These are phyloP conservation scores for Lycia hirtaria DNA, from an alignment of 2,888 invertebrate species.

Conservation along the genomic window DNA sequence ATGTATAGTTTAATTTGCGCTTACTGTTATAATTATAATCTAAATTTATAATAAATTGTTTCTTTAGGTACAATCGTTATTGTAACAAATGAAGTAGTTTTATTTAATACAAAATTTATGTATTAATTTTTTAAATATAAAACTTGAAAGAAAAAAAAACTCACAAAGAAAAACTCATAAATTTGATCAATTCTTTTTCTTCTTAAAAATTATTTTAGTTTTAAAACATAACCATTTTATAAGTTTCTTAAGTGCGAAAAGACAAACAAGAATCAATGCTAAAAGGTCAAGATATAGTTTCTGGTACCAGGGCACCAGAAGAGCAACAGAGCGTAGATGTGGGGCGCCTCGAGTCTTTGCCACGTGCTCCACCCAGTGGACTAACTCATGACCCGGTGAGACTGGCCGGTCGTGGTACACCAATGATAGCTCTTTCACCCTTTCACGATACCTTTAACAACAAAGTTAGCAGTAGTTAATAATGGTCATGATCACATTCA, in stretches of 20 bases:
- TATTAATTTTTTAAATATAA: too few species aligned
- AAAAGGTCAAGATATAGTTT: slow-evolving; percentile 59
- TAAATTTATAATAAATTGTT: too few species aligned
- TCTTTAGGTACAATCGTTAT: too few species aligned
- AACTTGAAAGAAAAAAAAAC: background rate
- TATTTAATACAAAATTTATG: too few species aligned
- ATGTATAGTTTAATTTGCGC: too few species aligned
- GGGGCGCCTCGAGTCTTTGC: slow-evolving; percentile 57
- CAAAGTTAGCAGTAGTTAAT: too few species aligned
- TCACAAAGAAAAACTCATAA: background rate
- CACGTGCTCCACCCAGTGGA: slow-evolving; percentile 66
- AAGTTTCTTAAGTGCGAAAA: background rate
- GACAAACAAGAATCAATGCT: slow-evolving; percentile 14
- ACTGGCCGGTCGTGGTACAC: slow-evolving; percentile 59
- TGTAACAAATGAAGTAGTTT: too few species aligned
- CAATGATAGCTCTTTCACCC: slow-evolving; percentile 54
- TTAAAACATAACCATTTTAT: background rate
- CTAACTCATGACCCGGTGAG: slow-evolving; percentile 53
- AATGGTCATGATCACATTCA: too few species aligned
- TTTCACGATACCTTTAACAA: slow-evolving; percentile 54
- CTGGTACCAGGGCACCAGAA: slow-evolving; percentile 58
- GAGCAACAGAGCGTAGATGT: slow-evolving; percentile 59
- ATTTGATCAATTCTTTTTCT: slow-evolving; percentile 6
- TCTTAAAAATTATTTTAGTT: background rate
- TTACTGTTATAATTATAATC: too few species aligned